These are phyloP conservation scores for Antheraea yamamai DNA, from an alignment of 2,888 invertebrate species.

Conservation along the genomic window DNA sequence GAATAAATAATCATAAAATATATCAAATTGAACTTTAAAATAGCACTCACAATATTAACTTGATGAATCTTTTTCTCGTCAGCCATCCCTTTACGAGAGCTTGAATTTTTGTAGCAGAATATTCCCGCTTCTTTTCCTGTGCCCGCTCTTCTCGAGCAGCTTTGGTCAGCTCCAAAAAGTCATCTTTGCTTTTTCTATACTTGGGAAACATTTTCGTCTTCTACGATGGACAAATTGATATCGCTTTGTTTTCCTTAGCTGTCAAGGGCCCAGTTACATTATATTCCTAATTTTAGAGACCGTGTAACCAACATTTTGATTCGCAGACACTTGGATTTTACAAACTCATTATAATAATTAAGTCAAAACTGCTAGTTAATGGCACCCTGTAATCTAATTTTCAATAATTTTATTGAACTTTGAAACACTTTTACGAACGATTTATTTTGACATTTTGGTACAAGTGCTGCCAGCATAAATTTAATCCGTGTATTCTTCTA, in stretches of 20 bases:
- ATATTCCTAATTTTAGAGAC: conserved; percentile 29
- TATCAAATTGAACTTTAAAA: background rate
- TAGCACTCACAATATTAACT: conserved; percentile 85
- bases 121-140: conserved; percentile 90
- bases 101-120: conserved; percentile 88
- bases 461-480: conserved; percentile 29
- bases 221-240: conserved; percentile 37
- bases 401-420: conserved; percentile 35
- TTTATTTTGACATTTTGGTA: conserved; percentile 45
- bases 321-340: conserved; percentile 28
- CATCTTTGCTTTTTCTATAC: conserved; percentile 84
- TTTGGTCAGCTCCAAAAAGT: conserved; percentile 94
- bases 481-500: background rate
- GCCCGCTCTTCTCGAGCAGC: conserved; percentile 95
- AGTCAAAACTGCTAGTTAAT: conserved; percentile 40
- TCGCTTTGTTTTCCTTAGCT: conserved; percentile 62
- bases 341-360: conserved; percentile 27
- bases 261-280: conserved; percentile 45
- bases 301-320: conserved; percentile 33
- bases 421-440: conserved; percentile 23
- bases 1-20: background rate
- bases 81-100: conserved; percentile 89
- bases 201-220: conserved; percentile 67
- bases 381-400: conserved; percentile 33
- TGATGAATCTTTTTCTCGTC: conserved; percentile 83